Percentiles rank a stretch among this genome's conserved stretches.
Conservation (phyloP, 2,888 invertebrate genomes). For the Diplazon laetatorius region DNA sequence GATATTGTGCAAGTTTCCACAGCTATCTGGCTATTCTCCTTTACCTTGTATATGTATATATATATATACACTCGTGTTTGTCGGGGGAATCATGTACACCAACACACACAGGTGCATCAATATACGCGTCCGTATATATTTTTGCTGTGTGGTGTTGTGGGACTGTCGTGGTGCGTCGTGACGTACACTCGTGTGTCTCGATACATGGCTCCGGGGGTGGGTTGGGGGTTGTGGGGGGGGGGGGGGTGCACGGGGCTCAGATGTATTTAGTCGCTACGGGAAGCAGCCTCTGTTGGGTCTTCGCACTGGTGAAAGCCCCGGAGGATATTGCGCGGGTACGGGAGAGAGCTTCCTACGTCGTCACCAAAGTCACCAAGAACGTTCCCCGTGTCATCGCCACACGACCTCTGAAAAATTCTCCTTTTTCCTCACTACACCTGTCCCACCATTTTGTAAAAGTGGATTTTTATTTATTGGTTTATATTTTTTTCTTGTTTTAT, state of each 20-base stretch:
- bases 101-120: neutral
- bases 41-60: too few species aligned
- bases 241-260: neutral
- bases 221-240: too few species aligned
- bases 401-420: neutral
- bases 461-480: too few species aligned
- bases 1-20: conserved; percentile 61
- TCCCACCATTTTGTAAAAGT: too few species aligned
- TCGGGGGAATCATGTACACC: neutral
- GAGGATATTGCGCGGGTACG: conserved; percentile 56
- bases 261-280: conserved; percentile 36
- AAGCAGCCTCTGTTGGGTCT: conserved; percentile 42
- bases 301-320: conserved; percentile 43
- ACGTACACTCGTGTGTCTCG: too few species aligned
- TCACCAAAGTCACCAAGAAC: conserved; percentile 7
- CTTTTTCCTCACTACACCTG: neutral
- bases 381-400: neutral
- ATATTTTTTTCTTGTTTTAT: too few species aligned
- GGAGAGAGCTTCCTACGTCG: conserved; percentile 40
- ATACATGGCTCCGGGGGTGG: too few species aligned
- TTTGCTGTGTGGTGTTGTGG: neutral
- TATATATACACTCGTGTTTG: neutral
- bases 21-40: conserved; percentile 7
- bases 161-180: too few species aligned
- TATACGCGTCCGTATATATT: neutral